phyloP scores from a whole-genome alignment of 1,140 invertebrate species.

The Diprion similis region DNA sequence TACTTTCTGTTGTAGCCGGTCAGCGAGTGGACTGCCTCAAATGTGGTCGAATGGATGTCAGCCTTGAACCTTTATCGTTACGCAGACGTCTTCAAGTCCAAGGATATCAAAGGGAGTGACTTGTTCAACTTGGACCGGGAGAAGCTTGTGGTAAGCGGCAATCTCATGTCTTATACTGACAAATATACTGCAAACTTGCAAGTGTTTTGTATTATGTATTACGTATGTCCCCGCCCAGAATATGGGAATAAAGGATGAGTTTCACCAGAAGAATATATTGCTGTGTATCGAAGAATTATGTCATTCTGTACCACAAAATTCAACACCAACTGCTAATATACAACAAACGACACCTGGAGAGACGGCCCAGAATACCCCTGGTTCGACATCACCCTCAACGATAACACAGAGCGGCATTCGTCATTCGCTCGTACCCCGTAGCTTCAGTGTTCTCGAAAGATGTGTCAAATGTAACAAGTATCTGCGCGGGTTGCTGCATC shows the following conservation, averaged over 20 bases:
- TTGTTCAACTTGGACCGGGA: constrained; percentile 72
- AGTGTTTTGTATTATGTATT: constrained; percentile 8
- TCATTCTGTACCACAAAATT: constrained; percentile 43
- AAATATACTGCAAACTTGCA: background rate
- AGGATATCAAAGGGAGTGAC: constrained; percentile 75
- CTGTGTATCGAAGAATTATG: constrained; percentile 76
- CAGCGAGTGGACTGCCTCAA: constrained; percentile 71
- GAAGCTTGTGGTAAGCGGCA: constrained; percentile 70
- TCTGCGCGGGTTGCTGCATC: constrained; percentile 74
- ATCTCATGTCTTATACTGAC: background rate
- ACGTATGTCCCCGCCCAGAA: constrained; percentile 63
- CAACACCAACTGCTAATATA: constrained; percentile 10
- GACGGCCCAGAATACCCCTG: constrained; percentile 14
- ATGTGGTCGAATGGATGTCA: constrained; percentile 81
- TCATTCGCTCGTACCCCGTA: constrained; percentile 71
- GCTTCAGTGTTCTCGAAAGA: constrained; percentile 72
- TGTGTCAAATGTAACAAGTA: constrained; percentile 82
- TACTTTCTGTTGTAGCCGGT: constrained; percentile 66
- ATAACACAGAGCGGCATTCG: constrained; percentile 20
- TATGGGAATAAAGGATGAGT: constrained; percentile 81
- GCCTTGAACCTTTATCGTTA: constrained; percentile 75
- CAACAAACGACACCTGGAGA: background rate
- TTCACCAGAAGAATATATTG: constrained; percentile 76
- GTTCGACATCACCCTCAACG: background rate
- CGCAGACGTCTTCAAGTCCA: constrained; percentile 75